Conservation (phyloP, 1,140 invertebrate species). For the Drosophila pachea region DNA sequence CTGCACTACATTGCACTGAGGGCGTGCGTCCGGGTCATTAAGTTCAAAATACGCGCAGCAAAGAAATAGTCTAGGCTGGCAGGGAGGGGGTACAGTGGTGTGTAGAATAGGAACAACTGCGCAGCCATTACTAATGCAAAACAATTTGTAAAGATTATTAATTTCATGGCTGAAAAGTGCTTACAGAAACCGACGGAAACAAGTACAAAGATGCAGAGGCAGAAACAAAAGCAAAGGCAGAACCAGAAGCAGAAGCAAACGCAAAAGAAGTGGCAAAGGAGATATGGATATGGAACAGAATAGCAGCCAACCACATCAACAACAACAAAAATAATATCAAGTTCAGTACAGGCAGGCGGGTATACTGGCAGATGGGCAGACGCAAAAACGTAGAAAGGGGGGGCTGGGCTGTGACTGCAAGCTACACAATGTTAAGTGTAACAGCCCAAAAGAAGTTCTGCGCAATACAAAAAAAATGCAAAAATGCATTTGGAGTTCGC, state of each 20-base stretch:
- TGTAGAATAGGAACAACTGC: slow-evolving; percentile 48
- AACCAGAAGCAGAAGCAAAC: slow-evolving; percentile 33
- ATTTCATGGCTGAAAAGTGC: slow-evolving; percentile 61
- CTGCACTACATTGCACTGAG: slow-evolving; percentile 33
- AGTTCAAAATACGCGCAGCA: slow-evolving; percentile 35
- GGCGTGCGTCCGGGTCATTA: slow-evolving; percentile 46
- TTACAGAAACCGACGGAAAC: slow-evolving; percentile 40
- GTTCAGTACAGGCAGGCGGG: slow-evolving; percentile 20
- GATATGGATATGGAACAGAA: not conserved
- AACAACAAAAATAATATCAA: slow-evolving; percentile 31
- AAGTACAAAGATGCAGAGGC: slow-evolving; percentile 40
- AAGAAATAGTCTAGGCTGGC: not conserved
- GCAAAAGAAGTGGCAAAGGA: slow-evolving; percentile 8
- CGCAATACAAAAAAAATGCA: slow-evolving; percentile 14
- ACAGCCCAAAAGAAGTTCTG: slow-evolving; percentile 10
- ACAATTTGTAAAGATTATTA: slow-evolving; percentile 68
- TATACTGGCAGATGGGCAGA: not conserved
- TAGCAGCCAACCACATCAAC: slow-evolving; percentile 11
- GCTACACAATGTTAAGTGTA: slow-evolving; percentile 3
- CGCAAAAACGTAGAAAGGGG: not conserved
- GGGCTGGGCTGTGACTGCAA: slow-evolving; percentile 1
- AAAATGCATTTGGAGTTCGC: slow-evolving; percentile 28
- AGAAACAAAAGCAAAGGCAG: slow-evolving; percentile 8
- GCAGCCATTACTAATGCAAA: slow-evolving; percentile 65
- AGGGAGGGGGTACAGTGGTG: slow-evolving; percentile 17